phyloP scores from a whole-genome alignment of 2,797 vertebrate genomes.

The Esox masquinongy region DNA sequence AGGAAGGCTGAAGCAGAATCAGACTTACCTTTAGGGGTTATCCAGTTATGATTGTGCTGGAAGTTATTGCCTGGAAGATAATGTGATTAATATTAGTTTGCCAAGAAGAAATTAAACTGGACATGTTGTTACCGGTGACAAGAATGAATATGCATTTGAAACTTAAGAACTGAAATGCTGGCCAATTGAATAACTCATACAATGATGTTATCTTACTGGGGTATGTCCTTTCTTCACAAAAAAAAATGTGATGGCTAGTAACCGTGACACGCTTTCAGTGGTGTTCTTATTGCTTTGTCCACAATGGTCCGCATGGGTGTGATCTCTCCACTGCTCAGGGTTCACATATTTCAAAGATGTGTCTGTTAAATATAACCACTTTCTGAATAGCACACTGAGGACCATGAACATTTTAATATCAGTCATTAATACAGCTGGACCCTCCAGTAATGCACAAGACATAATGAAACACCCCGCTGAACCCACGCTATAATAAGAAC shows the following conservation, averaged over 20 bases:
- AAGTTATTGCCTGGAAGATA: background rate
- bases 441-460: background rate
- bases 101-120: background rate
- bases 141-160: background rate
- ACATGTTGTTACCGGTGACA: background rate
- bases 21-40: background rate
- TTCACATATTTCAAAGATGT: background rate
- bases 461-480: background rate
- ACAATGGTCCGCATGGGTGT: background rate
- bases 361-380: constrained; percentile 7
- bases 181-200: background rate
- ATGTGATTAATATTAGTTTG: background rate
- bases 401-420: constrained; percentile 11
- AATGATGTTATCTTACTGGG: background rate
- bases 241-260: constrained; percentile 6
- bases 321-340: background rate
- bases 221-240: background rate
- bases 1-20: constrained; percentile 17
- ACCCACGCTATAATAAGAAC: background rate
- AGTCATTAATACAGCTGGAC: background rate
- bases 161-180: background rate
- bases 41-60: background rate
- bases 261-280: background rate
- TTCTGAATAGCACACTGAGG: background rate
- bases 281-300: background rate